Percentiles rank a stretch among this genome's conserved stretches.
Evolutionary conservation across 1,140 invertebrate genomes (phyloP).

Genomic region (Drosophila subobscura): DNA sequence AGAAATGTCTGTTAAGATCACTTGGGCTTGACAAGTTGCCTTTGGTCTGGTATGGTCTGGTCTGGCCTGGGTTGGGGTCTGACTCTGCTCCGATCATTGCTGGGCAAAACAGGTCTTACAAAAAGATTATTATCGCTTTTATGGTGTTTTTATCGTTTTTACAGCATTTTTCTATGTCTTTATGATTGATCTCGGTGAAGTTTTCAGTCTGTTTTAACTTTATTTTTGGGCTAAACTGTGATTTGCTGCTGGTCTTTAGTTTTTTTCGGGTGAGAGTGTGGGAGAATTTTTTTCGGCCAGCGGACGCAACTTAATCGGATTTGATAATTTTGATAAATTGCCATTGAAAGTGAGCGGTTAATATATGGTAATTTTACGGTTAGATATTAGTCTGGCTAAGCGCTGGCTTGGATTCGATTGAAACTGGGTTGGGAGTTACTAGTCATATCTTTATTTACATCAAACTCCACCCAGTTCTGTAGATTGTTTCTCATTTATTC

Average conservation of each 20-base stretch:
- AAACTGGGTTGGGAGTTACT: slow-evolving; percentile 37
- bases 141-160: slow-evolving; percentile 73
- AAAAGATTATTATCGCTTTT: slow-evolving; percentile 77
- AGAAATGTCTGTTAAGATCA: slow-evolving; percentile 71
- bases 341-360: slow-evolving; percentile 66
- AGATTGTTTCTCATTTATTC: slow-evolving; percentile 11
- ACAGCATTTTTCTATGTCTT: slow-evolving; percentile 59
- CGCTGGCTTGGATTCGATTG: slow-evolving; percentile 21
- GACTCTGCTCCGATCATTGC: slow-evolving; percentile 44
- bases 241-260: slow-evolving; percentile 59
- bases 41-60: slow-evolving; percentile 22
- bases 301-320: slow-evolving; percentile 52
- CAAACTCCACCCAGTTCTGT: slow-evolving; percentile 51
- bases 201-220: slow-evolving; percentile 34
- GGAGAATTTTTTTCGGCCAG: slow-evolving; percentile 61
- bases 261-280: slow-evolving; percentile 65
- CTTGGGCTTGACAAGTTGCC: slow-evolving; percentile 70
- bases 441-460: slow-evolving; percentile 24
- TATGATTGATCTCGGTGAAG: slow-evolving; percentile 77
- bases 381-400: slow-evolving; percentile 25
- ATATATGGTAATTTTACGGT: slow-evolving; percentile 54
- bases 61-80: slow-evolving; percentile 17
- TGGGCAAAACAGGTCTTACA: slow-evolving; percentile 74
- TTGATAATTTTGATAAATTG: slow-evolving; percentile 69
- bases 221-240: slow-evolving; percentile 62